Evolutionary conservation across 2,113 vertebrate species (phyloP).

Genomic region (Larimichthys polyactis): DNA sequence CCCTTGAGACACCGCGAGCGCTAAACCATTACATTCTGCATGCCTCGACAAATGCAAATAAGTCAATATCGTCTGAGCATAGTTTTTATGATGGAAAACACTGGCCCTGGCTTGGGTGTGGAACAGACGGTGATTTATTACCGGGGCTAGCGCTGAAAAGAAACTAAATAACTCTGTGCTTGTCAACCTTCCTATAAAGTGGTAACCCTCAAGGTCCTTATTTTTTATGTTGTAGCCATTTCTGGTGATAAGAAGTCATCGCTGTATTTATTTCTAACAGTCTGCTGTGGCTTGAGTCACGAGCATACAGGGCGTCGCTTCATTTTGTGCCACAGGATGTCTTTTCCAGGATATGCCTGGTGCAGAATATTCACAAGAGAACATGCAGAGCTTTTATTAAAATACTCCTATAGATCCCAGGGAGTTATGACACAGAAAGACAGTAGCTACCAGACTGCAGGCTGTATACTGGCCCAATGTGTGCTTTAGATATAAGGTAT

Average conservation of each 20-base stretch:
- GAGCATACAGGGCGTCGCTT: background rate
- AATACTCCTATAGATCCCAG: background rate
- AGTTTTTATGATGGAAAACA: constrained; percentile 23
- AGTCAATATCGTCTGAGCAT: constrained; percentile 34
- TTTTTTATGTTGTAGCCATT: constrained; percentile 29
- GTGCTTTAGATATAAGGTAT: background rate
- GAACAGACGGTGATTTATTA: constrained; percentile 29
- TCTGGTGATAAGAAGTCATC: constrained; percentile 37
- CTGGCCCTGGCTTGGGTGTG: background rate
- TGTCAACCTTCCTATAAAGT: constrained; percentile 39
- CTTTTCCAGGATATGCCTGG: background rate
- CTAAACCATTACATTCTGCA: constrained; percentile 36
- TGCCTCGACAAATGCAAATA: constrained; percentile 38
- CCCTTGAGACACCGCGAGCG: constrained; percentile 14
- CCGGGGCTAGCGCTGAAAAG: background rate
- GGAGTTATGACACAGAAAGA: background rate
- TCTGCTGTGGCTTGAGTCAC: constrained; percentile 10
- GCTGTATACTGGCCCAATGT: background rate
- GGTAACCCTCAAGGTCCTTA: constrained; percentile 31
- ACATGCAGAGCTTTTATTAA: background rate
- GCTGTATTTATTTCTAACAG: constrained; percentile 9
- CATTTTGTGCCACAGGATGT: background rate
- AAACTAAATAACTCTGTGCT: constrained; percentile 24
- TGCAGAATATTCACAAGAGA: background rate
- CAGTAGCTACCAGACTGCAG: background rate